A percentile compares a stretch with the other conserved stretches of the same genome.
Evolutionary conservation across 2,113 vertebrate genomes (phyloP).

Genomic region (Oreotragus oreotragus): DNA sequence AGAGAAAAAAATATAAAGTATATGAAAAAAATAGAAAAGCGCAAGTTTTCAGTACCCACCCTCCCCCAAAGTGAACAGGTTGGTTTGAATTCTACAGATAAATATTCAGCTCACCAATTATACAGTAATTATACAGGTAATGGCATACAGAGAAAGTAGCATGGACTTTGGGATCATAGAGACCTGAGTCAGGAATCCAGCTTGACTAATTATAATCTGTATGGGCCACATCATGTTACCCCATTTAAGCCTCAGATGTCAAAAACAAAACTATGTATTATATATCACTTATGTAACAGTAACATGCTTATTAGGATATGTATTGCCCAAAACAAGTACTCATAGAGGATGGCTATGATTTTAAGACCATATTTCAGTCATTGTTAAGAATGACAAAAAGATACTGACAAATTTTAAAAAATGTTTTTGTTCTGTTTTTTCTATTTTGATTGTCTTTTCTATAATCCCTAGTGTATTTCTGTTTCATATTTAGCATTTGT

Average conservation of each 20-base stretch:
- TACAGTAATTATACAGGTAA: neutral
- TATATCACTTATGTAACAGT: neutral
- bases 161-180: neutral
- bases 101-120: neutral
- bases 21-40: neutral
- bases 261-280: neutral
- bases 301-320: neutral
- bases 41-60: neutral
- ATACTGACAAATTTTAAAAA: neutral
- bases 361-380: neutral
- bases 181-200: neutral
- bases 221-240: neutral
- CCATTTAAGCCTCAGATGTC: neutral
- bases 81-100: neutral
- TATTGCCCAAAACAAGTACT: neutral
- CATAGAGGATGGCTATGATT: neutral
- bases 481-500: neutral
- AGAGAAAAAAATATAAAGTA: constrained; percentile 52
- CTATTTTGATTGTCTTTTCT: neutral
- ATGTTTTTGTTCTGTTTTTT: neutral
- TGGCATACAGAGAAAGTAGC: neutral
- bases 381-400: neutral
- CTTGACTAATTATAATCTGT: neutral
- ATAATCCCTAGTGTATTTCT: neutral
- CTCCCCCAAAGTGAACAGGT: neutral